Percentiles rank a stretch among this genome's conserved stretches.
phyloP scores from a whole-genome alignment of 2,113 vertebrate genomes.

The Thunnus maccoyii region DNA sequence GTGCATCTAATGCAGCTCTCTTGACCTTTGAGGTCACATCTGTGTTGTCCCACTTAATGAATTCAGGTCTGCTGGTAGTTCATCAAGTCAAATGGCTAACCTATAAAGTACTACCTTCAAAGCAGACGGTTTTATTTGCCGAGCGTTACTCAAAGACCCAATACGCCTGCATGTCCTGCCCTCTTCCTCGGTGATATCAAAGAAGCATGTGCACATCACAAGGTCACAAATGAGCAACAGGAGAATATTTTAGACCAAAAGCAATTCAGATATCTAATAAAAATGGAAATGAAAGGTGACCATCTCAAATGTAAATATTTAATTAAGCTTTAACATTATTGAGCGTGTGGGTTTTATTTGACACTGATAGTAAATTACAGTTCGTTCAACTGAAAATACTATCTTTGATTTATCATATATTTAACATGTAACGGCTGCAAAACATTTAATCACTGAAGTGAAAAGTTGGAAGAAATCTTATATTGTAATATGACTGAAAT shows the following conservation, averaged over 20 bases:
- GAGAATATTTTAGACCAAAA: constrained; percentile 37
- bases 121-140: constrained; percentile 55
- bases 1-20: background rate
- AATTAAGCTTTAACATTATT: constrained; percentile 29
- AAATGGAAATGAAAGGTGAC: constrained; percentile 57
- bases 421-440: constrained; percentile 5
- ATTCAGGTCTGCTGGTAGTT: background rate
- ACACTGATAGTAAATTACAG: background rate
- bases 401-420: background rate
- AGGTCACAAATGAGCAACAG: constrained; percentile 32
- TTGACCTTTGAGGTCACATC: constrained; percentile 22
- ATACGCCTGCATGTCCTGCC: constrained; percentile 28
- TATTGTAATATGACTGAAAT: background rate
- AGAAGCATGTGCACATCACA: constrained; percentile 66
- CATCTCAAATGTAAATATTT: constrained; percentile 59
- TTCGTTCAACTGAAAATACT: background rate
- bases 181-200: constrained; percentile 61
- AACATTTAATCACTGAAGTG: background rate
- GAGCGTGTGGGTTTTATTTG: background rate
- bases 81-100: constrained; percentile 28
- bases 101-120: constrained; percentile 58
- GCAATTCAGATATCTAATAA: constrained; percentile 56
- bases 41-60: background rate
- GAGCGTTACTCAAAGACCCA: constrained; percentile 38
- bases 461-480: background rate